phyloP scores from a whole-genome alignment of 2,888 invertebrate species.

The Harmothoe impar region DNA sequence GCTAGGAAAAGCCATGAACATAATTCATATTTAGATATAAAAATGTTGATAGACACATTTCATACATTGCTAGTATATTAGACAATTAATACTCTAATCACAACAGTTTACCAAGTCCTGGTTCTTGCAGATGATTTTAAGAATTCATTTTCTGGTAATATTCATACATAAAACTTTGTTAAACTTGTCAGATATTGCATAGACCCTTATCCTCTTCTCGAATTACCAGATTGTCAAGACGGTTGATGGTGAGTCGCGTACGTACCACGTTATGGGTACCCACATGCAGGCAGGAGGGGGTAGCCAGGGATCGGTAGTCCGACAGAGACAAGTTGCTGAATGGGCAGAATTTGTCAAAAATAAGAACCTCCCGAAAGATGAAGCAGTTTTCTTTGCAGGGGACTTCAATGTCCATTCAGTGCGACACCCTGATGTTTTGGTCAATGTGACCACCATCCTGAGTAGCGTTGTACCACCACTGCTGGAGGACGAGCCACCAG shows the following conservation, averaged over 20 bases:
- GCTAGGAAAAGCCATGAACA: too few species aligned
- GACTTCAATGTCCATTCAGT: neutral
- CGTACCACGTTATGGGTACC: constrained; percentile 65
- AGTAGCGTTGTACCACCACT: neutral
- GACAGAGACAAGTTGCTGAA: neutral
- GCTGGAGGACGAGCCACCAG: neutral
- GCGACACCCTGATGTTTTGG: neutral
- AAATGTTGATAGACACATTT: too few species aligned
- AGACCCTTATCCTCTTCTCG: too few species aligned
- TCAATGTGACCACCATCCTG: neutral
- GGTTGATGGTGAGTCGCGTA: constrained; percentile 21
- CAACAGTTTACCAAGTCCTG: too few species aligned
- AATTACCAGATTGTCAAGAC: constrained; percentile 31
- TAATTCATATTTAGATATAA: too few species aligned
- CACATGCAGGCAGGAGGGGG: constrained; percentile 65
- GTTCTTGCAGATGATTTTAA: too few species aligned
- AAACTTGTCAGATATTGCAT: too few species aligned
- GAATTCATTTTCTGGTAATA: too few species aligned
- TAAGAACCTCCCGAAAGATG: neutral
- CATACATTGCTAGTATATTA: too few species aligned
- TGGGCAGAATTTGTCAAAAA: neutral
- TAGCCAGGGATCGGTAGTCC: neutral
- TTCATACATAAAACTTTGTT: too few species aligned
- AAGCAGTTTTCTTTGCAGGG: neutral
- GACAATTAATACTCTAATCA: too few species aligned